Evolutionary conservation across 1,140 invertebrate species (phyloP).

Genomic region (Ctenoplectra terminalis): DNA sequence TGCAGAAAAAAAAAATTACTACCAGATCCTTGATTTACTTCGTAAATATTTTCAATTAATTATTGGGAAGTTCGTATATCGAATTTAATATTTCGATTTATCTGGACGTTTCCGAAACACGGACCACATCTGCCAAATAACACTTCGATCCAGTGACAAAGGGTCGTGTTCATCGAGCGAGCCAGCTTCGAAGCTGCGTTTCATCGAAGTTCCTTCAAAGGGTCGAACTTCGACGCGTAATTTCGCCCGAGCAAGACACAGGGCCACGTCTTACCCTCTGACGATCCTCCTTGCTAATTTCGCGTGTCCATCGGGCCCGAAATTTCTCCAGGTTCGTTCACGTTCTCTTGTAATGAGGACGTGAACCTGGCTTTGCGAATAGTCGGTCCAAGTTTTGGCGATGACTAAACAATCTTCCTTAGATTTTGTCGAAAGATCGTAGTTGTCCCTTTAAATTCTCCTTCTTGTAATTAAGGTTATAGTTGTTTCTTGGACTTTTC

Average conservation of each 20-base stretch:
- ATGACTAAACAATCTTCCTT: neutral
- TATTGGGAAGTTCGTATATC: neutral
- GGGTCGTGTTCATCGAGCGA: slow-evolving; percentile 52
- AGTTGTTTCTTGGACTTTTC: too few relatives aligned
- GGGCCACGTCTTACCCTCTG: slow-evolving; percentile 2
- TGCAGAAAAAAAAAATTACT: too few relatives aligned
- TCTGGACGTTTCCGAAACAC: neutral
- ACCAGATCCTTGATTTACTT: too few relatives aligned
- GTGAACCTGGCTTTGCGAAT: neutral
- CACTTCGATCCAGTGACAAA: slow-evolving; percentile 40
- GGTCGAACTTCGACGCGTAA: slow-evolving; percentile 51
- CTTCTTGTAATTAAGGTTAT: too few relatives aligned
- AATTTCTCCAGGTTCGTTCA: neutral
- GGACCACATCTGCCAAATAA: neutral
- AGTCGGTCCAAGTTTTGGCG: neutral
- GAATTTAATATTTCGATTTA: neutral
- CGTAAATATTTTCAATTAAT: neutral
- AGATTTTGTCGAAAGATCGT: neutral
- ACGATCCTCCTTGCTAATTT: slow-evolving; percentile 41
- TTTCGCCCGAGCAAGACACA: slow-evolving; percentile 37
- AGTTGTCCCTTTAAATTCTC: neutral
- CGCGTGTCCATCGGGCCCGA: slow-evolving; percentile 20
- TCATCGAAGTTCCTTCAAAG: slow-evolving; percentile 60
- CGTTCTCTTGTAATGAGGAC: slow-evolving; percentile 3
- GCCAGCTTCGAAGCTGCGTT: slow-evolving; percentile 37